Evolutionary conservation across 1,140 invertebrate genomes (phyloP), one percentile per base, ranked within the genome.

Genomic region (Aradophagus sp.): DNA sequence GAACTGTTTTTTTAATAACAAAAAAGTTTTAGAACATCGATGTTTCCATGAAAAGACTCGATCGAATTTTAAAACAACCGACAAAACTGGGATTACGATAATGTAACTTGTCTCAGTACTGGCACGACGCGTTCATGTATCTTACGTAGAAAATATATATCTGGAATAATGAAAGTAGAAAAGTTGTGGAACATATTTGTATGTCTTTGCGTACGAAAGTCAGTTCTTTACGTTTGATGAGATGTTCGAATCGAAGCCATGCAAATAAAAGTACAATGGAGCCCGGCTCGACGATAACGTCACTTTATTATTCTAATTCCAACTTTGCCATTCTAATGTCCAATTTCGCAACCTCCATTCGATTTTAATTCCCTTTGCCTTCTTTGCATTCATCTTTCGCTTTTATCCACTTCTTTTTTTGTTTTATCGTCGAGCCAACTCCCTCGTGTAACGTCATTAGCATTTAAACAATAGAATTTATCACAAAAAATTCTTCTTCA

Each of bases 191-290:
- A 73, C 62, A 63, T 67, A 67, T 62, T 62, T 67, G 41, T 71
- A 71, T 71, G 59, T 15, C 26, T 53, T 56, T 55, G 69, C 61
- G 35, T 66, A 72, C 66, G 69, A 72, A 72, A 72, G 61, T 72
- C 69, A 72, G 69, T 72, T 72, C 69, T 72, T 72, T 66, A 55
- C 42, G 32, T 66, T 72, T 66, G 53, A 62, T 66, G 55, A 72
- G 53, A 66, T 42, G 53, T 59, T 59, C 13, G 56, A 66, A 66
- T 53, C 19, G 50, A 65, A 52, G 45, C 16, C 34, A 53, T 45
- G 52, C 45, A 66, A 58, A 44, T 10, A 15, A 66, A 19, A 19
- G 20, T 35, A 48, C 32, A 19, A 36, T 20, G 45, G 14, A 48
- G 44, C 19, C 7, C 7, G 1, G 19, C 31, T 44, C 27, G 5